phyloP scores from a whole-genome alignment of 2,797 vertebrate genomes.

The Alauda arvensis region DNA sequence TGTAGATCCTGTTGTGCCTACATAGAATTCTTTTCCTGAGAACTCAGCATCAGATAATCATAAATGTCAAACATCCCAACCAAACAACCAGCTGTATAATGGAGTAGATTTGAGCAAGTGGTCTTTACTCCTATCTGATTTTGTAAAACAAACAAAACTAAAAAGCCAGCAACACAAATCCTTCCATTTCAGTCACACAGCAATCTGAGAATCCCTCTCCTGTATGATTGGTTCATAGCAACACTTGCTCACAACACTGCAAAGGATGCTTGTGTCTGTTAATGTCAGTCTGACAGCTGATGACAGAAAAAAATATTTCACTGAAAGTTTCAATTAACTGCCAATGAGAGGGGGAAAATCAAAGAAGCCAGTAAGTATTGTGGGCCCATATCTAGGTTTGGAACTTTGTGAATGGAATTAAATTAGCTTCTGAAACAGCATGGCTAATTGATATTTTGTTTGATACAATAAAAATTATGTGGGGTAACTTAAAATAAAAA shows the following conservation, averaged over 20 bases:
- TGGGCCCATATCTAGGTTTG: background rate
- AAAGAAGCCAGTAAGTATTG: background rate
- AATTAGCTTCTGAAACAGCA: background rate
- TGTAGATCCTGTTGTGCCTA: background rate
- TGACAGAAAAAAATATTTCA: background rate
- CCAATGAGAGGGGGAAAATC: background rate
- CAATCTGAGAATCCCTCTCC: background rate
- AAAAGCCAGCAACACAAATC: background rate
- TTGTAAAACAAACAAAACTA: background rate
- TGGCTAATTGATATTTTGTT: background rate
- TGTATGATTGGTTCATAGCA: background rate
- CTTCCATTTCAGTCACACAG: background rate
- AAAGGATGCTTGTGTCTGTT: background rate
- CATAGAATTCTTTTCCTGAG: background rate
- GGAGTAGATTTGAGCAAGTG: background rate
- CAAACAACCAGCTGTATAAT: background rate
- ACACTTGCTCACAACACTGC: background rate
- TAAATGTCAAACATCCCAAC: background rate
- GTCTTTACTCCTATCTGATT: background rate
- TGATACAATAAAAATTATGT: background rate
- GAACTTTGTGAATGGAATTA: background rate
- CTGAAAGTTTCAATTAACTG: slow-evolving; percentile 4
- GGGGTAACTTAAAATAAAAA: background rate
- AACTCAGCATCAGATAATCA: background rate
- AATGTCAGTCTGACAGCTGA: background rate